phyloP scores from a whole-genome alignment of 2,888 invertebrate genomes.

The Synergus laeviventris region DNA sequence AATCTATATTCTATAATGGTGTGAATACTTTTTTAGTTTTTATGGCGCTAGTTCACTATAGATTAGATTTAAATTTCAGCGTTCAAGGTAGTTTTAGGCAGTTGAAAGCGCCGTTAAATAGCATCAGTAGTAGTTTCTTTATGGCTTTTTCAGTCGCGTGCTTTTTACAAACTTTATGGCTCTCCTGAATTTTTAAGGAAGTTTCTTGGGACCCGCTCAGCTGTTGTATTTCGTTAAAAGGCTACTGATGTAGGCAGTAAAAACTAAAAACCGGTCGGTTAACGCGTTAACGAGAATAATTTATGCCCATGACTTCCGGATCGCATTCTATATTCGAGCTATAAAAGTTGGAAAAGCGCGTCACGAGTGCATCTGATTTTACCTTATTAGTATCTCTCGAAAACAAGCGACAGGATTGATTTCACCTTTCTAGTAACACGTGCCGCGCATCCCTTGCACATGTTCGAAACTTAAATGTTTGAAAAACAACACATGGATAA shows the following conservation, averaged over 20 bases:
- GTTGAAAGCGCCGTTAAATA: constrained; percentile 24
- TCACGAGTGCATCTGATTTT: background rate
- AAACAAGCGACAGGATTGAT: background rate
- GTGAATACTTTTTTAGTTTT: background rate
- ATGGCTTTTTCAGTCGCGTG: constrained; percentile 12
- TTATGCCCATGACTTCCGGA: constrained; percentile 11
- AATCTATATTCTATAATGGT: too few species aligned
- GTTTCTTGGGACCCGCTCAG: constrained; percentile 14
- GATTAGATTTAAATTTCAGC: too few species aligned
- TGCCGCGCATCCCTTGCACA: background rate
- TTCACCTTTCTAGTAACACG: background rate
- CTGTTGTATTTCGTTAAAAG: constrained; percentile 36
- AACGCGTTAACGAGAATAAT: constrained; percentile 24
- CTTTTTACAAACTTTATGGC: constrained; percentile 25
- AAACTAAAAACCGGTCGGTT: background rate
- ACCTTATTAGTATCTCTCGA: background rate
- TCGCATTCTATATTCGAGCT: background rate
- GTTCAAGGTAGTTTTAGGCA: background rate
- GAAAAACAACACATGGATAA: background rate
- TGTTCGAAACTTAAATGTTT: background rate
- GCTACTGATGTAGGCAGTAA: background rate
- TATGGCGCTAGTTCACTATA: too few species aligned
- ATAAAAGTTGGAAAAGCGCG: background rate
- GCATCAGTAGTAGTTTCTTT: background rate
- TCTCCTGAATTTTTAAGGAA: background rate